Conservation (phyloP, 92 coral and sea anemone genomes). For the Porites cylindrica region DNA sequence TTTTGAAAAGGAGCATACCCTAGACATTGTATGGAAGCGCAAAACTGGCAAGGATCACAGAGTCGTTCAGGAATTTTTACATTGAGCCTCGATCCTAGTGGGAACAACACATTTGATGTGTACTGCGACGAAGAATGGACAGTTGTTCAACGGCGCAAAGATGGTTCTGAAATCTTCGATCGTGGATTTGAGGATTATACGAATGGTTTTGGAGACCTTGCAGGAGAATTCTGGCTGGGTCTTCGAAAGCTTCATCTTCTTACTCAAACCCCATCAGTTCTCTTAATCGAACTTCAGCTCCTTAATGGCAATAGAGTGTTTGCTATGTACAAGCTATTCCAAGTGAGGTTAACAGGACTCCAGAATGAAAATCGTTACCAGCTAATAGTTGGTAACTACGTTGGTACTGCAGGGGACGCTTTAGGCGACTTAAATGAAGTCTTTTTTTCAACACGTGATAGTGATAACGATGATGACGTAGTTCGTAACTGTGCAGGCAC, state of each 20-base stretch:
- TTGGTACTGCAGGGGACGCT: slow-evolving; percentile 18
- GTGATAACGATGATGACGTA: background rate
- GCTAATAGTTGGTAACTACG: background rate
- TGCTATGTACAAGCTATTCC: slow-evolving; percentile 2
- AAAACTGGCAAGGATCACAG: background rate
- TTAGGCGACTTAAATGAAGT: background rate
- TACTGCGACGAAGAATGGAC: slow-evolving; percentile 55
- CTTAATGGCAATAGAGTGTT: background rate
- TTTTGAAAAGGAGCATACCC: background rate
- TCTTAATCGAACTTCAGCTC: background rate
- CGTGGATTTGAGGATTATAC: slow-evolving; percentile 40
- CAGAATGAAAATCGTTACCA: background rate
- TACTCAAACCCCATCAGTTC: slow-evolving; percentile 1
- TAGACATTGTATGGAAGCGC: background rate
- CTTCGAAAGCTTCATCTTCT: background rate
- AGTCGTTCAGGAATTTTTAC: slow-evolving; percentile 12
- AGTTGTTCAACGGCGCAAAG: slow-evolving; percentile 40
- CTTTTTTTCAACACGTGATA: background rate
- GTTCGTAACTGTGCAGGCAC: background rate
- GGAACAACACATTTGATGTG: slow-evolving; percentile 15
- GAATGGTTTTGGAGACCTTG: slow-evolving; percentile 44
- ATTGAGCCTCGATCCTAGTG: slow-evolving; percentile 21
- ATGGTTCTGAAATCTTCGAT: slow-evolving; percentile 26
- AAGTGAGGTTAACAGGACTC: background rate
- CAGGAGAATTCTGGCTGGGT: slow-evolving; percentile 56